Percentiles rank a stretch among this genome's conserved stretches.
These are phyloP conservation scores for Caenorhabditis zanzibari DNA, from an alignment of 2,888 invertebrate genomes.

Conservation along the genomic window DNA sequence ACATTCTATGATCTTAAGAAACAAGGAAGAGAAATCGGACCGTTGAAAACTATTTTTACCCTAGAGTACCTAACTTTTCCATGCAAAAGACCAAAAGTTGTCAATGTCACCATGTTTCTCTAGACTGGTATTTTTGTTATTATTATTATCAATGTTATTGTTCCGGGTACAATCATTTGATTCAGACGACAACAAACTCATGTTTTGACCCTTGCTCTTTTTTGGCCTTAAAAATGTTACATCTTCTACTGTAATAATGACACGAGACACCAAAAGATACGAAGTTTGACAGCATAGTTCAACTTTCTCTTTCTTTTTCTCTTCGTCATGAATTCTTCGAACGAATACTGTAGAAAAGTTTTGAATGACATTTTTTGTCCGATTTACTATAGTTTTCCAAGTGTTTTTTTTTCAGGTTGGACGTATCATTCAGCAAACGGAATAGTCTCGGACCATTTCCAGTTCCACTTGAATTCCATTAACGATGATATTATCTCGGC, in stretches of 20 bases:
- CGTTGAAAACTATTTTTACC: too few species aligned
- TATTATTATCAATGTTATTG: background rate
- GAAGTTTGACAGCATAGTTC: conserved; percentile 9
- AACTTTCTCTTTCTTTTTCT: conserved; percentile 3
- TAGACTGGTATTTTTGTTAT: background rate
- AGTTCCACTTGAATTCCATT: conserved; percentile 18
- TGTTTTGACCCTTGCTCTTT: background rate
- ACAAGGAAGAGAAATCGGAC: too few species aligned
- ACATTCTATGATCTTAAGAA: too few species aligned
- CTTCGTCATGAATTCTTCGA: background rate
- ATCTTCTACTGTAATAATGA: background rate
- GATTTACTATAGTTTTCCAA: background rate
- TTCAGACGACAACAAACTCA: background rate
- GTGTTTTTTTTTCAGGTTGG: conserved; percentile 40
- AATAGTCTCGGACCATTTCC: conserved; percentile 36
- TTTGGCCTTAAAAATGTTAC: background rate
- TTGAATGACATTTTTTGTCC: conserved; percentile 1
- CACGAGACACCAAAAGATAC: background rate
- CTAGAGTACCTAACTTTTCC: too few species aligned
- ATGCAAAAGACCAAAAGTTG: background rate
- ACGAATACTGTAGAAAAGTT: conserved; percentile 8
- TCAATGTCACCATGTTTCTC: background rate
- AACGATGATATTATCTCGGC: conserved; percentile 15
- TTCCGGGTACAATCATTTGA: conserved; percentile 13
- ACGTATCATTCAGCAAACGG: conserved; percentile 22